phyloP scores from a whole-genome alignment of 2,888 invertebrate species.

The Scelioninae gen. 1 region DNA sequence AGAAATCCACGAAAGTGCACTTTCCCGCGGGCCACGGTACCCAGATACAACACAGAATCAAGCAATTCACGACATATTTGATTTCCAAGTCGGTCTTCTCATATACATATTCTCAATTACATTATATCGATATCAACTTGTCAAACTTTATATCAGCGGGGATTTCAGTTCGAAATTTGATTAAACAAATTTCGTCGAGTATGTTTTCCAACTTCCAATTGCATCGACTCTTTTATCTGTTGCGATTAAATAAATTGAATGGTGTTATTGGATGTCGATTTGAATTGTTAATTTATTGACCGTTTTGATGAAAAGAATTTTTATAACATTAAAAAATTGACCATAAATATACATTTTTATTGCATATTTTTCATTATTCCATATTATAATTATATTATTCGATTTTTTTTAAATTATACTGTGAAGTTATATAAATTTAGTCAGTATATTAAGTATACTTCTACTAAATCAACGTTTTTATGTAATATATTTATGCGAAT shows the following conservation, averaged over 20 bases:
- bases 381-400: too few relatives aligned
- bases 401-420: too few relatives aligned
- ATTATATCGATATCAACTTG: constrained; percentile 38
- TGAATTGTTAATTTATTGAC: constrained; percentile 5
- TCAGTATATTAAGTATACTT: too few relatives aligned
- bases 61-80: too few relatives aligned
- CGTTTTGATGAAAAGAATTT: neutral
- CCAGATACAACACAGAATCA: too few relatives aligned
- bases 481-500: too few relatives aligned
- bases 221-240: neutral
- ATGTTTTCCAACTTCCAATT: constrained; percentile 9
- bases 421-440: too few relatives aligned
- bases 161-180: constrained; percentile 10
- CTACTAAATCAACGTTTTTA: too few relatives aligned
- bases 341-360: too few relatives aligned
- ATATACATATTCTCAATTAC: constrained; percentile 25
- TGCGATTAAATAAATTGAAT: neutral
- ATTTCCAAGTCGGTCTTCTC: constrained; percentile 3
- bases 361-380: too few relatives aligned
- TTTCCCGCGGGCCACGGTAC: too few relatives aligned
- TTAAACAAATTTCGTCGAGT: constrained; percentile 31
- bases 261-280: neutral
- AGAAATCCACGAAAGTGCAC: constrained; percentile 38
- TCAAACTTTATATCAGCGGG: constrained; percentile 22
- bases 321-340: too few relatives aligned